These are phyloP conservation scores for Mungos mungo DNA, from an alignment of 2,113 vertebrate genomes.

Conservation along the genomic window DNA sequence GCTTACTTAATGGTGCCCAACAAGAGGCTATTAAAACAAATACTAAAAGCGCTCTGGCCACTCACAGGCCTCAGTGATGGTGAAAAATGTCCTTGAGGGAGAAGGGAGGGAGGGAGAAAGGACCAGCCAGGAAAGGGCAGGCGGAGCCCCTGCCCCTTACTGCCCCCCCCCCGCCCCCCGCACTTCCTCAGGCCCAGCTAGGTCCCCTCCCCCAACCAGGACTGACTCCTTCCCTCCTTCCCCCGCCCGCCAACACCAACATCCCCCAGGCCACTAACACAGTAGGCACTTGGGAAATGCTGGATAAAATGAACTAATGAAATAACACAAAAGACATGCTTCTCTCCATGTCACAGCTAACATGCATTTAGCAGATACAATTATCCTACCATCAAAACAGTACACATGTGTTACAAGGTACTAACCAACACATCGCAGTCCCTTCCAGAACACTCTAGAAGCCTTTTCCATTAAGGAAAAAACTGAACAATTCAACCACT, in stretches of 20 bases:
- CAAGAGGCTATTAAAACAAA: neutral
- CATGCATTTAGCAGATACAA: accelerated
- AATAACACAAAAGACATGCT: accelerated
- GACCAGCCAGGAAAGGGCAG: neutral
- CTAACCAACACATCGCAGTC: neutral
- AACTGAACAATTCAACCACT: neutral
- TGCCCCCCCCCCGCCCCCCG: neutral
- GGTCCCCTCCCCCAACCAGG: neutral
- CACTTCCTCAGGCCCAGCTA: neutral
- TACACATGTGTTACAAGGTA: too few species aligned
- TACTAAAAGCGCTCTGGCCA: neutral
- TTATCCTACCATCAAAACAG: neutral
- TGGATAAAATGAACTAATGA: neutral
- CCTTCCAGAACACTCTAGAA: neutral
- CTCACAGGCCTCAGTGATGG: accelerated
- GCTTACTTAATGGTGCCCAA: constrained; percentile 5
- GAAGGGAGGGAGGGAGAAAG: neutral
- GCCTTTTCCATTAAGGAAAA: neutral
- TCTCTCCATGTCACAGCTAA: neutral
- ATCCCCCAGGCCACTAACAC: too few species aligned
- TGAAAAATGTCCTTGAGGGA: neutral
- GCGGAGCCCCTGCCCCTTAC: neutral
- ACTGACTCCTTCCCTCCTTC: neutral
- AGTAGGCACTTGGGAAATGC: neutral
- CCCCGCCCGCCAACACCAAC: too few species aligned